Percentiles rank a stretch among this genome's conserved stretches.
phyloP scores from a whole-genome alignment of 1,140 invertebrate genomes.

The Brachionus manjavacas region DNA sequence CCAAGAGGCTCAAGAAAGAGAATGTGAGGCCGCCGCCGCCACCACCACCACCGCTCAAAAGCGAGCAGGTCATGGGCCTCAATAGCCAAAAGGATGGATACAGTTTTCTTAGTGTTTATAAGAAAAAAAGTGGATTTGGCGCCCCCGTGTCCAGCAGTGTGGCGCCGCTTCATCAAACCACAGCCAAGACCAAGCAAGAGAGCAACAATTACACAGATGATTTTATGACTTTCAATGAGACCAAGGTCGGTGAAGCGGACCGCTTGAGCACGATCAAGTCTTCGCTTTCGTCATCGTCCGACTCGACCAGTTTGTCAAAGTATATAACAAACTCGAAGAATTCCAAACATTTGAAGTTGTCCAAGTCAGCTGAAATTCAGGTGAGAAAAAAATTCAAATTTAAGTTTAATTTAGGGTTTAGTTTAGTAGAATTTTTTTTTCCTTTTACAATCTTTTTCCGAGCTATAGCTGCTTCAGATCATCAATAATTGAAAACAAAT shows the following conservation, averaged over 20 bases:
- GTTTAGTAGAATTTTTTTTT: too few species aligned
- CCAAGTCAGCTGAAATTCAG: neutral
- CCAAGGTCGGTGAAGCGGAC: neutral
- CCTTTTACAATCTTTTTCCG: too few species aligned
- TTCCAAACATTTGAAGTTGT: neutral
- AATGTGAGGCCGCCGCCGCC: neutral
- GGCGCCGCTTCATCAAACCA: neutral
- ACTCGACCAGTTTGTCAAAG: constrained; percentile 36
- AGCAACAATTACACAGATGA: constrained; percentile 2
- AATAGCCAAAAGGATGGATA: neutral
- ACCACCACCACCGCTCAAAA: neutral
- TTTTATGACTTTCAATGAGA: constrained; percentile 25
- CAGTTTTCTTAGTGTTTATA: neutral
- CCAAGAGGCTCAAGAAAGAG: neutral
- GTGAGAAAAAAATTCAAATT: neutral
- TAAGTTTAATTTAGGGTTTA: neutral
- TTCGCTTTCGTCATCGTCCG: neutral
- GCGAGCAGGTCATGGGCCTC: neutral
- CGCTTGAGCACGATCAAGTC: constrained; percentile 7
- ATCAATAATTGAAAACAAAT: too few species aligned
- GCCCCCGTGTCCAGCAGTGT: neutral
- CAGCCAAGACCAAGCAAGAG: neutral
- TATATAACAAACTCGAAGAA: constrained; percentile 10
- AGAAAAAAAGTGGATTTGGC: neutral
- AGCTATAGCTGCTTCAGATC: too few species aligned